Evolutionary conservation across 1,140 invertebrate genomes (phyloP).

Genomic region (Drosophila mayri): DNA sequence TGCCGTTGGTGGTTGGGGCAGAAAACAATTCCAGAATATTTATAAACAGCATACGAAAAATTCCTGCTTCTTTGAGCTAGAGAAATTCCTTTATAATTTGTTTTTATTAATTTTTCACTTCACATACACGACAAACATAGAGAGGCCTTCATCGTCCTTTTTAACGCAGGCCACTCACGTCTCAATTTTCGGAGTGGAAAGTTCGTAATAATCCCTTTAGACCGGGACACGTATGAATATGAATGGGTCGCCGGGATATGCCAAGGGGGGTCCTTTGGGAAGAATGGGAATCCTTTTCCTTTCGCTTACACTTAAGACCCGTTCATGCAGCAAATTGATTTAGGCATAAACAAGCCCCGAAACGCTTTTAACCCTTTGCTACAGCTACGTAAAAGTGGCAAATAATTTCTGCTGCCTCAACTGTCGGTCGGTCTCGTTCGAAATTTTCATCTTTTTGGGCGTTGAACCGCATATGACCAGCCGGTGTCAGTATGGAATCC

Average conservation of each 20-base stretch:
- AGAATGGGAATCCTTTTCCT: conserved; percentile 36
- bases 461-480: conserved; percentile 69
- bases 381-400: conserved; percentile 41
- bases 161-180: conserved; percentile 42
- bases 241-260: background rate
- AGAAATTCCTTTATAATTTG: conserved; percentile 50
- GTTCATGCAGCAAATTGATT: conserved; percentile 81
- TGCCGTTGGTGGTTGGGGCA: conserved; percentile 5
- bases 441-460: conserved; percentile 49
- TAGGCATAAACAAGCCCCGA: conserved; percentile 75
- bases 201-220: conserved; percentile 45
- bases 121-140: background rate
- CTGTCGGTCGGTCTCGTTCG: conserved; percentile 13
- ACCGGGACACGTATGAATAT: conserved; percentile 57
- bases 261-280: conserved; percentile 7
- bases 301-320: conserved; percentile 65
- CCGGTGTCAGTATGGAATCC: conserved; percentile 33
- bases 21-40: conserved; percentile 47
- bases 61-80: conserved; percentile 10
- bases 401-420: conserved; percentile 70
- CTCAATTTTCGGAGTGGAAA: conserved; percentile 27
- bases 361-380: conserved; percentile 44
- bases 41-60: conserved; percentile 32
- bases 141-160: background rate
- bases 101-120: conserved; percentile 40